These are phyloP conservation scores for Symphodus melops DNA, from an alignment of 2,113 vertebrate genomes.

Conservation along the genomic window DNA sequence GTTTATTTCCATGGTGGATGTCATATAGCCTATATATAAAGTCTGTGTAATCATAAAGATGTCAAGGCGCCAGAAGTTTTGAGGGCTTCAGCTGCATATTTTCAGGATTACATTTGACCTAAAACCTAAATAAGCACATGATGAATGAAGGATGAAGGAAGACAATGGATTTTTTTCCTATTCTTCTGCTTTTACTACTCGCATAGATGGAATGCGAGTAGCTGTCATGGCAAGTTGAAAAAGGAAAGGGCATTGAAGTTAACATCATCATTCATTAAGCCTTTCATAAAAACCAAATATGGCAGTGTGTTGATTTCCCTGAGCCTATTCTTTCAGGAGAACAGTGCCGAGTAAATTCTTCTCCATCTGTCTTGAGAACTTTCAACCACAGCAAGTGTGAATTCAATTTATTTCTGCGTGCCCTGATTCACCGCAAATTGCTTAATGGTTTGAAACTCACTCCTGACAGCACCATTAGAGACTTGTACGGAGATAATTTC, in stretches of 20 bases:
- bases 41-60: constrained; percentile 47
- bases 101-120: constrained; percentile 53
- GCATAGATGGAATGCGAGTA: constrained; percentile 10
- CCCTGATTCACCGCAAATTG: constrained; percentile 76
- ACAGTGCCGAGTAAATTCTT: constrained; percentile 27
- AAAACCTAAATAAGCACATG: constrained; percentile 49
- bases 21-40: constrained; percentile 38
- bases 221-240: constrained; percentile 27
- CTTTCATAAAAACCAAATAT: constrained; percentile 44
- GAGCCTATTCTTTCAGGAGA: constrained; percentile 47
- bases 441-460: constrained; percentile 78
- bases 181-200: constrained; percentile 25
- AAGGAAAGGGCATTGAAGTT: constrained; percentile 32
- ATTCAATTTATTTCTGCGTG: constrained; percentile 74
- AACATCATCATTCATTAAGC: constrained; percentile 51
- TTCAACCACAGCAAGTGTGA: constrained; percentile 61
- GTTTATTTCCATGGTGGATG: constrained; percentile 54
- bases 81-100: constrained; percentile 23
- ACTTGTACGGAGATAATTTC: constrained; percentile 75
- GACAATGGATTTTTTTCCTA: constrained; percentile 25
- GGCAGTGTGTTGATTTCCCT: constrained; percentile 14
- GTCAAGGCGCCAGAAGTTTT: constrained; percentile 28
- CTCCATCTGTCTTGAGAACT: constrained; percentile 61
- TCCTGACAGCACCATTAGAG: constrained; percentile 76
- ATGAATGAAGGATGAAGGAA: constrained; percentile 60